phyloP scores from a whole-genome alignment of 2,888 invertebrate species.

The Drosophila kambysellisi region DNA sequence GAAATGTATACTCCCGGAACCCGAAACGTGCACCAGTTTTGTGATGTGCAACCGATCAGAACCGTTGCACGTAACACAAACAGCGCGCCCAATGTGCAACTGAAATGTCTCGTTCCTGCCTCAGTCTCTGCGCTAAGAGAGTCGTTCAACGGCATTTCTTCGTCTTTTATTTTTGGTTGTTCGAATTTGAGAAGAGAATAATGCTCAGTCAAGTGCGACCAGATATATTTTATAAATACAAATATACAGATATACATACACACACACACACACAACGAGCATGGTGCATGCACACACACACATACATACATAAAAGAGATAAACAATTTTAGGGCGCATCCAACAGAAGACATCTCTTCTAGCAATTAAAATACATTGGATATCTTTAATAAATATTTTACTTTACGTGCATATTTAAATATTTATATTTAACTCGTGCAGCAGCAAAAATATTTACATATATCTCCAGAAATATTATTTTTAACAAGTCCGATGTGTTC shows the following conservation, averaged over 20 bases:
- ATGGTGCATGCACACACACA: neutral
- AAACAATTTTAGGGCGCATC: constrained; percentile 3
- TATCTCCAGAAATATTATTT: neutral
- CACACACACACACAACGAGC: neutral
- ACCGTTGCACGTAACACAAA: constrained; percentile 65
- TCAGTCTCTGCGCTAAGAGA: constrained; percentile 23
- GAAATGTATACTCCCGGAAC: constrained; percentile 25
- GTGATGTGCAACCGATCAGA: constrained; percentile 58
- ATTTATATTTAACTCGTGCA: neutral
- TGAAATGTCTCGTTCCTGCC: constrained; percentile 44
- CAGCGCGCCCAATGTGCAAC: constrained; percentile 74
- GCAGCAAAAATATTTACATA: neutral
- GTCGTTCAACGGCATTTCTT: constrained; percentile 11
- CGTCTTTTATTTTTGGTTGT: constrained; percentile 67
- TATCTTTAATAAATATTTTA: neutral
- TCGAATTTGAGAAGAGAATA: constrained; percentile 41
- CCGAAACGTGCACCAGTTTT: constrained; percentile 23
- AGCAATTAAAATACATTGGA: neutral
- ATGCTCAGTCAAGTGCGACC: constrained; percentile 60
- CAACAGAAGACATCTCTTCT: neutral
- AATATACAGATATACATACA: constrained; percentile 1
- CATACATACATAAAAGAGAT: neutral
- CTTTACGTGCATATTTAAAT: neutral
- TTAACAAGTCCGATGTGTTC: neutral
- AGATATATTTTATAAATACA: constrained; percentile 53